Percentiles rank a stretch among this genome's conserved stretches.
These are phyloP conservation scores for Chamaea fasciata DNA, from an alignment of 2,113 vertebrate genomes.

Conservation along the genomic window DNA sequence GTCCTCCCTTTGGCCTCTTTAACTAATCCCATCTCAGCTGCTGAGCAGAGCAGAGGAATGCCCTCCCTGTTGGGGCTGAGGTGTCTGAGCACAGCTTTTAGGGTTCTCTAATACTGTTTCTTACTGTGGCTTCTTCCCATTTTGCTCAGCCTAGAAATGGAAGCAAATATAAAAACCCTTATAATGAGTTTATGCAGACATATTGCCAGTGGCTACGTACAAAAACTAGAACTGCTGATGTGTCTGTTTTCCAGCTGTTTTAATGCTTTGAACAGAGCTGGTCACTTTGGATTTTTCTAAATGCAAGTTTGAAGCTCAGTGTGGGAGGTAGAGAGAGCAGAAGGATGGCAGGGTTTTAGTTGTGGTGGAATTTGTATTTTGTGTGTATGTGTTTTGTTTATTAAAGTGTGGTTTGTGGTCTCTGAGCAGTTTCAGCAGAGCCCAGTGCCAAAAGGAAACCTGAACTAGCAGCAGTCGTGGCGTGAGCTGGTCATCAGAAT, in stretches of 20 bases:
- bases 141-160: not conserved
- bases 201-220: not conserved
- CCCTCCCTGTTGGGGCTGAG: accelerated
- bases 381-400: not conserved
- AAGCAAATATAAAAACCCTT: not conserved
- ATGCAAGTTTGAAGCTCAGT: not conserved
- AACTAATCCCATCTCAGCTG: not conserved
- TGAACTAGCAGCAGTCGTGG: not conserved
- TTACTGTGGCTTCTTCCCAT: not conserved
- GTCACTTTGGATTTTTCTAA: not conserved
- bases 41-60: not conserved
- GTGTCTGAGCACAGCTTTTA: not conserved
- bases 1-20: not conserved
- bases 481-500: not conserved
- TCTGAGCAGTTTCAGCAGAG: constrained; percentile 2
- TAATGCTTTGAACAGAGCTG: not conserved
- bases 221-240: not conserved
- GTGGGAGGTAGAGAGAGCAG: not conserved
- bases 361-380: not conserved
- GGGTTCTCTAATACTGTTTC: not conserved
- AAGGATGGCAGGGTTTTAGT: not conserved
- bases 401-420: not conserved
- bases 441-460: not conserved
- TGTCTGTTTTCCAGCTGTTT: not conserved
- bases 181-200: not conserved